A percentile compares a stretch with the other conserved stretches of the same genome.
phyloP scores from a whole-genome alignment of 2,888 invertebrate species.

The Masnerella sp. region DNA sequence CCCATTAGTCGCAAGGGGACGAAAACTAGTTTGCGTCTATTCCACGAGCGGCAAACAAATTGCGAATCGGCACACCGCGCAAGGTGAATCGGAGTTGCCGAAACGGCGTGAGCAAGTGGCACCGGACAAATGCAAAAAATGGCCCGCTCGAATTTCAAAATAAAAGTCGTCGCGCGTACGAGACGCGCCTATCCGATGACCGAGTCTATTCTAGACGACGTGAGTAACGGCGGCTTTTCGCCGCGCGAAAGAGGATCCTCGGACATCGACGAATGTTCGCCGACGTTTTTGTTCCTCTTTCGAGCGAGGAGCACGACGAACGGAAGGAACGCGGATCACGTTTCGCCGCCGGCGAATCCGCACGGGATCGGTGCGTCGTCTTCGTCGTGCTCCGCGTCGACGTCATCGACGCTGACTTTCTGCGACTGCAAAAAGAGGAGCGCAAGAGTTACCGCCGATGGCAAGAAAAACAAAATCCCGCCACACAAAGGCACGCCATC shows the following conservation, averaged over 20 bases:
- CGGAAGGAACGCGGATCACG: slow-evolving; percentile 64
- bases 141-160: slow-evolving; percentile 55
- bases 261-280: slow-evolving; percentile 59
- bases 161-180: slow-evolving; percentile 34
- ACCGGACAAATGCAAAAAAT: slow-evolving; percentile 33
- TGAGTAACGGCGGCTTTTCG: slow-evolving; percentile 47
- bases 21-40: too few species aligned
- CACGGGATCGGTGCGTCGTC: slow-evolving; percentile 47
- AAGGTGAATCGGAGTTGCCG: too few species aligned
- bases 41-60: too few species aligned
- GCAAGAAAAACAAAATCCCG: slow-evolving; percentile 50
- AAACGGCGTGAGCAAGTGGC: slow-evolving; percentile 31
- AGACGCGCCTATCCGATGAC: slow-evolving; percentile 56
- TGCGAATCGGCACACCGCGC: too few species aligned
- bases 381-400: slow-evolving; percentile 37
- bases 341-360: slow-evolving; percentile 61
- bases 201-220: slow-evolving; percentile 56
- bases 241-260: slow-evolving; percentile 57
- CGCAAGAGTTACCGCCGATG: slow-evolving; percentile 48
- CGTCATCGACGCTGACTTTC: slow-evolving; percentile 55
- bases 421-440: slow-evolving; percentile 47
- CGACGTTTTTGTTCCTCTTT: slow-evolving; percentile 57
- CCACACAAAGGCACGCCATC: slow-evolving; percentile 40
- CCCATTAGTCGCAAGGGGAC: too few species aligned
- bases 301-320: slow-evolving; percentile 46